Conservation (phyloP, 1,140 invertebrate species). For the Geopemphigus sp. region DNA sequence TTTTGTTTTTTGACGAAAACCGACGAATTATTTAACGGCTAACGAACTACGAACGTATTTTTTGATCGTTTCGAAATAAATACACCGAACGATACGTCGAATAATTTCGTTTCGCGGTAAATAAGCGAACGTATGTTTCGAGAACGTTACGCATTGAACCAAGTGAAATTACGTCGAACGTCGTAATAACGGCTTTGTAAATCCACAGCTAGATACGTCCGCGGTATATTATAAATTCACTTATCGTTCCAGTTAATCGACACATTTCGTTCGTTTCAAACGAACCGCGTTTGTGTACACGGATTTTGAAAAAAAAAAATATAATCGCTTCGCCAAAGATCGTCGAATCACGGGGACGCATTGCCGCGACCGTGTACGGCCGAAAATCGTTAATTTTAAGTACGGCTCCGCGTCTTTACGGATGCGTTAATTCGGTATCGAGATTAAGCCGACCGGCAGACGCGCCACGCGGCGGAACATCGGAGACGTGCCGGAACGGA, state of each 20-base stretch:
- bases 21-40: neutral
- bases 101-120: neutral
- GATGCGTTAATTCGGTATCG: neutral
- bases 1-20: neutral
- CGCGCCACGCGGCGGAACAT: neutral
- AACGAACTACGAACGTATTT: conserved; percentile 18
- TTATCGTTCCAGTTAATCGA: too few relatives aligned
- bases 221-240: too few relatives aligned
- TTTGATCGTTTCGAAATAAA: neutral
- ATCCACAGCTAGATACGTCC: too few relatives aligned
- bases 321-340: too few relatives aligned
- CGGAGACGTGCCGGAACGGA: neutral
- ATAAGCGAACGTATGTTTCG: too few relatives aligned
- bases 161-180: too few relatives aligned
- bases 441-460: neutral
- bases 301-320: too few relatives aligned
- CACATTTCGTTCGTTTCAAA: too few relatives aligned
- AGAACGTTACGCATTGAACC: too few relatives aligned
- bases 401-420: neutral
- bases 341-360: too few relatives aligned
- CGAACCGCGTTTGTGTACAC: too few relatives aligned
- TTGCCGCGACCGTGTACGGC: neutral
- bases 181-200: too few relatives aligned
- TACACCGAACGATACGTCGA: neutral
- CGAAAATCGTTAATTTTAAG: neutral